Evolutionary conservation across 2,113 vertebrate genomes (phyloP), one percentile per base, ranked within the genome.

Genomic region (Stomatorhinus ivindoensis): DNA sequence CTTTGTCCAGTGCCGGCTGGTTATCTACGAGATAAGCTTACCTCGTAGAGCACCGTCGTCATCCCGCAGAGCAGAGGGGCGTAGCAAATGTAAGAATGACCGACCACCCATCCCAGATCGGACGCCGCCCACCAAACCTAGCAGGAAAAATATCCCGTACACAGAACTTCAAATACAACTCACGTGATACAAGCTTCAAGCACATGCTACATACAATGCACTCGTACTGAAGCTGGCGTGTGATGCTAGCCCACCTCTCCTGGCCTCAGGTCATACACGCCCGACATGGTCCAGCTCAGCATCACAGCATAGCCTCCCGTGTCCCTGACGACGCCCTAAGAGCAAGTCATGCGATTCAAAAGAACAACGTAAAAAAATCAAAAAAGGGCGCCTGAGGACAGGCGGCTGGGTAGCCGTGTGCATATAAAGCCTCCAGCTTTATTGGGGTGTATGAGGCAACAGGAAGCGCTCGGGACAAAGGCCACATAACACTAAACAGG

Each of bases 121-220:
- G 98, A 99, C 35, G 97, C 98, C 83, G 98, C 98, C 98, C 98
- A 99, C 98, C 98, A 99, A 27, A 99, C 97, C 98, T 99, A 94
- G 91, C 94, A 92, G 91, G 10, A 88, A 51, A 91, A 91, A 44
- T 47, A 13, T 0, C 31, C 19, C 21, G 1, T 46, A 47, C 1
- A 46, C 42, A 47, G 13, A 7, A 42, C 39, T 3, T 10, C 3
- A 90, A 87, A 80, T 39, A 90, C 4, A 87, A 73, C 35, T 42
- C 73, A 42, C 73, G 42, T 4, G 4, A 27, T 10, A 35, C 85
- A 53, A 87, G 10, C 31, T 50, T 27, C 11, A 51, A 51, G 27
- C 48, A 17, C 48, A 87, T 51, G 39, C 4, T 51, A 13, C 10
- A 35, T 61, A 46, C 21, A 69, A 21, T 2, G n/a, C 46, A 51